phyloP scores from a whole-genome alignment of 1,140 invertebrate species.

The Ctenoplectra terminalis region DNA sequence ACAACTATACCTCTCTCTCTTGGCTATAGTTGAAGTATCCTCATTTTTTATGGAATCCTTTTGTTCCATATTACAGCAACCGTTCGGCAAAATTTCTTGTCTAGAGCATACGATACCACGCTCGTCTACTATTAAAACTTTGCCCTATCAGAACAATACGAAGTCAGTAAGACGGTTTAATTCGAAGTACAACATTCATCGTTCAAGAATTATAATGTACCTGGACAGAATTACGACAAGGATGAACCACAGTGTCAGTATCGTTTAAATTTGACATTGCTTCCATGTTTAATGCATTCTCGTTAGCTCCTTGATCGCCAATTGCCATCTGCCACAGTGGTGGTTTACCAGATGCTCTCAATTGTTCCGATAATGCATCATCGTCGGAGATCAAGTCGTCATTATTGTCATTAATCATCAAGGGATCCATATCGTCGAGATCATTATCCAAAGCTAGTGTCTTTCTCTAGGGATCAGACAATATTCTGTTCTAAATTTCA shows the following conservation, averaged over 20 bases:
- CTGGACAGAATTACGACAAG: conserved; percentile 94
- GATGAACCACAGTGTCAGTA: conserved; percentile 78
- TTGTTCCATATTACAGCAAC: conserved; percentile 90
- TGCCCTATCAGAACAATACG: conserved; percentile 83
- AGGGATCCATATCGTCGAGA: conserved; percentile 71
- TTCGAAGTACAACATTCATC: not conserved
- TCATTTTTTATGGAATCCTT: conserved; percentile 83
- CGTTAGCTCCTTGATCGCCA: conserved; percentile 76
- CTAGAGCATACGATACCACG: conserved; percentile 92
- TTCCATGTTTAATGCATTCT: conserved; percentile 59
- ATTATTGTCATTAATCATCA: conserved; percentile 72
- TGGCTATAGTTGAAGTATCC: conserved; percentile 38
- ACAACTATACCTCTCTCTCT: conserved; percentile 87
- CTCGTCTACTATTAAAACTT: conserved; percentile 93
- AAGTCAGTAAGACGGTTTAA: not conserved
- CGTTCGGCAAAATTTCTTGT: conserved; percentile 88
- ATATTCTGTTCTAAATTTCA: conserved; percentile 8
- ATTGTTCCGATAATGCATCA: conserved; percentile 83
- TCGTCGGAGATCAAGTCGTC: conserved; percentile 77
- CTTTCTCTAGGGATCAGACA: conserved; percentile 68
- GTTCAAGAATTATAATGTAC: conserved; percentile 55
- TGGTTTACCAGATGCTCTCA: conserved; percentile 84
- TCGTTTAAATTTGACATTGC: conserved; percentile 77
- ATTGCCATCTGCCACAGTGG: conserved; percentile 88
- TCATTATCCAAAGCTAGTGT: conserved; percentile 64